Conservation (phyloP, 2,797 vertebrate species). For the Melanogrammus aeglefinus region DNA sequence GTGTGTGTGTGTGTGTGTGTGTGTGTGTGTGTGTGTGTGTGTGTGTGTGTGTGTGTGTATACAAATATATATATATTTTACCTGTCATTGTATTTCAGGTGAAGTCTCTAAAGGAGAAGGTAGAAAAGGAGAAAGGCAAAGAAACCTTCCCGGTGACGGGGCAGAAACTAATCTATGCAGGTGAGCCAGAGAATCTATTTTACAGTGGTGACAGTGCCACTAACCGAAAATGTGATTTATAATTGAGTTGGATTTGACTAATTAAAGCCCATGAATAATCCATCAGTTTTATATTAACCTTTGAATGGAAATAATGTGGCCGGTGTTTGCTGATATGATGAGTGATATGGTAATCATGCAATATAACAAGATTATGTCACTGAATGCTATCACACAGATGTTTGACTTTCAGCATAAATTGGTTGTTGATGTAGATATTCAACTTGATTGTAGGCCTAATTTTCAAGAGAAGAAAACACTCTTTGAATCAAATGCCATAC, state of each 20-base stretch:
- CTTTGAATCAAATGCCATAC: not conserved
- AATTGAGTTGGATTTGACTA: not conserved
- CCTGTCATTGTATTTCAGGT: conserved; percentile 61
- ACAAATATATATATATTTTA: not conserved
- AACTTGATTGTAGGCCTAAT: not conserved
- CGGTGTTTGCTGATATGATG: not conserved
- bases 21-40: too few species aligned
- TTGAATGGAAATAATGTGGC: not conserved
- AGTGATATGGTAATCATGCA: not conserved
- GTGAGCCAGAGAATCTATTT: conserved; percentile 43
- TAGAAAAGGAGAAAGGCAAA: conserved; percentile 71
- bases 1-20: too few species aligned
- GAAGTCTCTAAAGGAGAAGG: conserved; percentile 73
- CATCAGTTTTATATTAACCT: conserved; percentile 3
- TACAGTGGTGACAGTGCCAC: not conserved
- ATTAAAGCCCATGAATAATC: not conserved
- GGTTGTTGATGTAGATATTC: too few species aligned
- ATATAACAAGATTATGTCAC: not conserved
- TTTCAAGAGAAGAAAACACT: not conserved
- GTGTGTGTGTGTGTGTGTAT: too few species aligned
- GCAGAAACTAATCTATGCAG: conserved; percentile 80
- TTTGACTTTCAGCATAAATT: not conserved
- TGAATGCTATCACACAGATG: conserved; percentile 3
- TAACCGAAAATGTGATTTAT: not conserved
- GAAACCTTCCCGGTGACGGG: conserved; percentile 72